Base-by-base conservation (phyloP, 2,888 invertebrate species). In the Atrina japonica region DNA sequence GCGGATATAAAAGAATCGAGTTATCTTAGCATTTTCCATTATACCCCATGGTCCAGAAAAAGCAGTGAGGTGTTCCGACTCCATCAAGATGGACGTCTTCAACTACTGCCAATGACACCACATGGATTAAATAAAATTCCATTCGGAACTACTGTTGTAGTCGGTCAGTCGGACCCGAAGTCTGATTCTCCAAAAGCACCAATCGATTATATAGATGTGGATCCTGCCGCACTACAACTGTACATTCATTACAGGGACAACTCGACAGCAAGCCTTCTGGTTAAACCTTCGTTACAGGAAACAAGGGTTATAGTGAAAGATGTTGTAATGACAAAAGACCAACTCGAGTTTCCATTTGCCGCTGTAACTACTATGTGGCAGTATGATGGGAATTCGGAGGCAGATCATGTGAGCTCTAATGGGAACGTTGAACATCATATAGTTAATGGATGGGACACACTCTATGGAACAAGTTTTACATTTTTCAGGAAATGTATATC, bases 51-150 rank as follows among this genome's bases (percentile, higher is more conserved):
- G 83, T 70, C 77, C 0, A 63, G 71, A 7, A 67, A 75, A 16
- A 78, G 64, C 29, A 73, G 80, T 18, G 80, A 83, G 69, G 74
- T 85, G 14, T 81, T 83, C 21, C 82, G 82, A 16, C 65, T 85
- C 40, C 82, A 83, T 43, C 83, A 82, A 45, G 78, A 81, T 49
- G 84, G 83, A 16, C 81, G 80, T 49, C 70, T 78, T 5, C 68
- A 83, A 11, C 58, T 83, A 6, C 66, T 78, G 6, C 83, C 80
- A 0, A 65, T 80, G n/a, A 79, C 83, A 9, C 83, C 83, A 14
- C 78, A 78, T 14, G 83, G 82, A 11, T 63, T 83, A 23, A 79
- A 82, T 60, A 81, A 80, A 77, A 77, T 83, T 49, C 83, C 83
- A 3, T 85, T 83, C 55, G 84, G 83, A 25, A 77, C 84, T 7